Percentiles rank a stretch among this genome's conserved stretches.
Evolutionary conservation across 2,113 vertebrate species (phyloP).

Genomic region (Grallaria varia): DNA sequence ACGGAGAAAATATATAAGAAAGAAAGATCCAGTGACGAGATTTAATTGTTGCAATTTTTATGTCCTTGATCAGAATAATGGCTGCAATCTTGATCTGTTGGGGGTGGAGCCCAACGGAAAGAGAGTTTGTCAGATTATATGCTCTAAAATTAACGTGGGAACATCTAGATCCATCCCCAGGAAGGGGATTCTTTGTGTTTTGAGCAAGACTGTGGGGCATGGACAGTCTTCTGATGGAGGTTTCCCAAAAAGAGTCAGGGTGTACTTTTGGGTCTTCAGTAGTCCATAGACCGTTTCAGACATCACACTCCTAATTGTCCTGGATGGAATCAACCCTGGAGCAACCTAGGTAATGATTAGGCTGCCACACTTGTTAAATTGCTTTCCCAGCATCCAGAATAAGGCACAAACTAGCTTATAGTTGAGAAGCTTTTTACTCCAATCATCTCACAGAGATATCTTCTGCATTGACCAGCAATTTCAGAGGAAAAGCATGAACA

Average conservation of each 20-base stretch:
- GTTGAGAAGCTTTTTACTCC: not conserved
- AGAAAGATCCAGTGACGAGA: not conserved
- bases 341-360: not conserved
- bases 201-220: fast-evolving
- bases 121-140: too few relatives aligned
- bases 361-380: not conserved
- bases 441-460: not conserved
- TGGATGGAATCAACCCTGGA: not conserved
- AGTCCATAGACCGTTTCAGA: not conserved
- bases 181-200: not conserved
- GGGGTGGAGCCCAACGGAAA: not conserved
- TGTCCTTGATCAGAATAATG: fast-evolving
- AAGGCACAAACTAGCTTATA: not conserved
- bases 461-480: not conserved
- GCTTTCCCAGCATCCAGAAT: not conserved
- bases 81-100: not conserved
- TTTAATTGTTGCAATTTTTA: not conserved
- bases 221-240: not conserved
- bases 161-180: not conserved
- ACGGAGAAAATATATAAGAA: not conserved
- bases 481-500: not conserved
- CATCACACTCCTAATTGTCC: not conserved
- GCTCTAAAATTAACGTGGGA: not conserved
- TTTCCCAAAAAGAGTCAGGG: not conserved
- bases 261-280: not conserved